These are phyloP conservation scores for Ceratitis capitata DNA, from an alignment of 1,140 invertebrate species.

Conservation along the genomic window DNA sequence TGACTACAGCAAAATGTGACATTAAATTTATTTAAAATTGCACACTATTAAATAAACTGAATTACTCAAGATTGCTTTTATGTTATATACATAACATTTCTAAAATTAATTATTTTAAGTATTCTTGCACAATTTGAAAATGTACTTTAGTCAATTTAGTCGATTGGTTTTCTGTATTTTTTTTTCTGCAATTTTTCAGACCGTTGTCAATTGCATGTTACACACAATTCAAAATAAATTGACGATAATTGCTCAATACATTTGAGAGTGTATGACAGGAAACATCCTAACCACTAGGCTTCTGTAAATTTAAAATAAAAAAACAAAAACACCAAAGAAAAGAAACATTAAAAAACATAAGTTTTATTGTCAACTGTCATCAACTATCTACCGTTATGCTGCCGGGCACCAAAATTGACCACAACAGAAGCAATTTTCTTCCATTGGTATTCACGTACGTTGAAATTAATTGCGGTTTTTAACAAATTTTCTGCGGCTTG, in stretches of 20 bases:
- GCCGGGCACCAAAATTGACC: background rate
- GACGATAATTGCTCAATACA: background rate
- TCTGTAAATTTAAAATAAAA: background rate
- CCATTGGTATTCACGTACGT: constrained; percentile 1
- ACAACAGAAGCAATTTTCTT: constrained; percentile 35
- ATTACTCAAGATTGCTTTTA: too few species aligned
- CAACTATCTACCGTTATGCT: background rate
- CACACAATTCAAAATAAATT: background rate
- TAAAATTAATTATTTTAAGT: background rate
- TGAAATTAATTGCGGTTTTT: constrained; percentile 21
- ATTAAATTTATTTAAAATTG: too few species aligned
- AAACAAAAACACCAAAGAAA: background rate
- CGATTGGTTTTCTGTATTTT: too few species aligned
- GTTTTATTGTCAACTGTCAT: constrained; percentile 30
- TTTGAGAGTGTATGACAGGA: background rate
- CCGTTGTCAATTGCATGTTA: background rate
- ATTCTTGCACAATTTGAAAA: background rate
- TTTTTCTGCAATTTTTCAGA: background rate
- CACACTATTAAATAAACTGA: too few species aligned
- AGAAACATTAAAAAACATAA: background rate
- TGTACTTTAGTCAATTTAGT: background rate
- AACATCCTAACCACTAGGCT: background rate
- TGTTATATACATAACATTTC: too few species aligned
- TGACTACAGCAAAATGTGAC: too few species aligned
- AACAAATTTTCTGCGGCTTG: background rate